Evolutionary conservation across 2,797 vertebrate genomes (phyloP).

Genomic region (Cynopterus sphinx): DNA sequence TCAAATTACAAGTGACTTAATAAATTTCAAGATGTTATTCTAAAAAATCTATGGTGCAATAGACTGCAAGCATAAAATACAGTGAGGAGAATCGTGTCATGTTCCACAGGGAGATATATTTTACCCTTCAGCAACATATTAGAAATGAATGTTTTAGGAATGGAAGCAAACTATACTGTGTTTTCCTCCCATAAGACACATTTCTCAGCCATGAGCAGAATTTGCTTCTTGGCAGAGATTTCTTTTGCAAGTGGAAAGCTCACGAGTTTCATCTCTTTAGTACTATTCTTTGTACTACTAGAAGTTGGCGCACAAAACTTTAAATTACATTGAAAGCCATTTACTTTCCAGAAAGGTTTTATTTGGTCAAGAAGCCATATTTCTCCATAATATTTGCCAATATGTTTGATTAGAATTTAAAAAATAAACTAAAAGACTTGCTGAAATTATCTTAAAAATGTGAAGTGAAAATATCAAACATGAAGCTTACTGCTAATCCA

Average conservation of each 20-base stretch:
- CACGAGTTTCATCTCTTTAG: constrained; percentile 66
- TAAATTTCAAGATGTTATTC: constrained; percentile 76
- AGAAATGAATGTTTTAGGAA: constrained; percentile 78
- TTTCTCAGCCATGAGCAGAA: constrained; percentile 69
- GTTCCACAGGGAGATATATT: constrained; percentile 75
- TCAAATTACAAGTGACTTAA: constrained; percentile 75
- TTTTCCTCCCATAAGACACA: constrained; percentile 63
- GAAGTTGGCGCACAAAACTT: background rate
- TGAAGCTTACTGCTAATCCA: background rate
- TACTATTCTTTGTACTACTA: background rate
- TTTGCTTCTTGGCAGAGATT: constrained; percentile 64
- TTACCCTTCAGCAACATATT: constrained; percentile 73
- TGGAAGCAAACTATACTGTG: constrained; percentile 58
- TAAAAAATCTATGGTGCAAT: constrained; percentile 68
- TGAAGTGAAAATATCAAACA: background rate
- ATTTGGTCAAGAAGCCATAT: background rate
- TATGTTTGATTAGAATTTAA: background rate
- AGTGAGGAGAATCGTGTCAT: constrained; percentile 65
- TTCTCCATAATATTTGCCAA: background rate
- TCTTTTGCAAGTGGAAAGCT: constrained; percentile 46
- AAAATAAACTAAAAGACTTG: background rate
- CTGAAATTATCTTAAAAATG: background rate
- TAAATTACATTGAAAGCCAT: background rate
- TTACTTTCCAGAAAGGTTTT: background rate
- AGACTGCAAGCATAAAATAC: constrained; percentile 79